Evolutionary conservation across 2,113 vertebrate genomes (phyloP).

Genomic region (Myotis davidii): DNA sequence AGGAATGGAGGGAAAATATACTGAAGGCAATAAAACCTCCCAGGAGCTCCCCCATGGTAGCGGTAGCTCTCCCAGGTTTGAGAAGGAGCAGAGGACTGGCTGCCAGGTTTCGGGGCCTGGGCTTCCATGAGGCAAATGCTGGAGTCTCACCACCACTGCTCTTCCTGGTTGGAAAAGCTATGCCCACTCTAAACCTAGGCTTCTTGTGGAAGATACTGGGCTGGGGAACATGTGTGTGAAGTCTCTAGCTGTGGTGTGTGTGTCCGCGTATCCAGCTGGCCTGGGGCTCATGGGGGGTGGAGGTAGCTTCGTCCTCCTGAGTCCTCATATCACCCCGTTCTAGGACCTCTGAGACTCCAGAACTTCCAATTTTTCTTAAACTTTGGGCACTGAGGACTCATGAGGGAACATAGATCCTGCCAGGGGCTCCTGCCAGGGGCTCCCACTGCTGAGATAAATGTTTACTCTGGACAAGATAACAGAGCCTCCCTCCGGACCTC

Average conservation of each 20-base stretch:
- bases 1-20: not conserved
- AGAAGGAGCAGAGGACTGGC: not conserved
- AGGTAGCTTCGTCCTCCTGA: not conserved
- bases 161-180: not conserved
- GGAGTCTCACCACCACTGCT: not conserved
- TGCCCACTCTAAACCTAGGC: not conserved
- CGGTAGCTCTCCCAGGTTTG: not conserved
- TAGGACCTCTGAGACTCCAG: not conserved
- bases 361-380: not conserved
- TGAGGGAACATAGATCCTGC: not conserved
- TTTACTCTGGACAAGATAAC: not conserved
- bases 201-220: not conserved
- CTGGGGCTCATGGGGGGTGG: accelerated
- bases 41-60: not conserved
- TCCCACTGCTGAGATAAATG: not conserved
- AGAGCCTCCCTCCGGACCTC: not conserved
- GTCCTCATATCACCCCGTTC: not conserved
- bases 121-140: not conserved
- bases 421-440: not conserved
- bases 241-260: not conserved
- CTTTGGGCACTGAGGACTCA: not conserved
- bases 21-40: not conserved
- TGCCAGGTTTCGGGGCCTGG: not conserved
- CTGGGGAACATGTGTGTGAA: accelerated
- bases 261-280: accelerated